A percentile compares a stretch with the other conserved stretches of the same genome.
Conservation (phyloP, 2,888 invertebrate species). For the Spisula subtruncata region DNA sequence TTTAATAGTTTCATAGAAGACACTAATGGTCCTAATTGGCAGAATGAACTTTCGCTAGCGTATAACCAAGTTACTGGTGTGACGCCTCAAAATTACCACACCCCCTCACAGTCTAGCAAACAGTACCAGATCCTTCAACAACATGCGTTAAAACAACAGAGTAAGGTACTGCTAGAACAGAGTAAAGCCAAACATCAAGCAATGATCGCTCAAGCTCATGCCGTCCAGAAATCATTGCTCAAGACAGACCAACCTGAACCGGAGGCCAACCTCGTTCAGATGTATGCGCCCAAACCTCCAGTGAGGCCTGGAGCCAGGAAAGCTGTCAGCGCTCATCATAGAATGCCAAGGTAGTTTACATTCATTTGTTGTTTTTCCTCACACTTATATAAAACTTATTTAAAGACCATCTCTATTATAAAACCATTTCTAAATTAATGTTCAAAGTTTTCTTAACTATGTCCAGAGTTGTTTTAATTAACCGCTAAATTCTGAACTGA, state of each 20-base stretch:
- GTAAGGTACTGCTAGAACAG: slow-evolving; percentile 84
- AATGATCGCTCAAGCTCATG: slow-evolving; percentile 87
- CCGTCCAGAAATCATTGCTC: slow-evolving; percentile 79
- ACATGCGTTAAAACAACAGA: slow-evolving; percentile 82
- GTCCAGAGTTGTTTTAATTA: too few relatives aligned
- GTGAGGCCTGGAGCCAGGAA: slow-evolving; percentile 78
- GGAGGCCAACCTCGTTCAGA: slow-evolving; percentile 63
- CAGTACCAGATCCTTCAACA: slow-evolving; percentile 83
- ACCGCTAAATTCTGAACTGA: too few relatives aligned
- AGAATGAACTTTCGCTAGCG: slow-evolving; percentile 80
- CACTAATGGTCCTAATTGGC: slow-evolving; percentile 74
- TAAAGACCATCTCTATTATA: too few relatives aligned
- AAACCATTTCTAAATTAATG: too few relatives aligned
- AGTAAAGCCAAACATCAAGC: slow-evolving; percentile 87
- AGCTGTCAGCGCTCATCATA: slow-evolving; percentile 73
- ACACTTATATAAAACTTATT: too few relatives aligned
- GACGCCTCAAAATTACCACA: slow-evolving; percentile 78
- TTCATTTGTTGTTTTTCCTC: too few relatives aligned
- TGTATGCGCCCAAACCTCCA: slow-evolving; percentile 83
- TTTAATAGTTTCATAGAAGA: slow-evolving; percentile 84
- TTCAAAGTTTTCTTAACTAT: too few relatives aligned
- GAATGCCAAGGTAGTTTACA: slow-evolving; percentile 80
- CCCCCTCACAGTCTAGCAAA: slow-evolving; percentile 79
- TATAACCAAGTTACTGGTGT: slow-evolving; percentile 83
- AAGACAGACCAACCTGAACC: slow-evolving; percentile 53